These are phyloP conservation scores for Rugalucina vietnamica DNA, from an alignment of 2,888 invertebrate genomes.

Conservation along the genomic window DNA sequence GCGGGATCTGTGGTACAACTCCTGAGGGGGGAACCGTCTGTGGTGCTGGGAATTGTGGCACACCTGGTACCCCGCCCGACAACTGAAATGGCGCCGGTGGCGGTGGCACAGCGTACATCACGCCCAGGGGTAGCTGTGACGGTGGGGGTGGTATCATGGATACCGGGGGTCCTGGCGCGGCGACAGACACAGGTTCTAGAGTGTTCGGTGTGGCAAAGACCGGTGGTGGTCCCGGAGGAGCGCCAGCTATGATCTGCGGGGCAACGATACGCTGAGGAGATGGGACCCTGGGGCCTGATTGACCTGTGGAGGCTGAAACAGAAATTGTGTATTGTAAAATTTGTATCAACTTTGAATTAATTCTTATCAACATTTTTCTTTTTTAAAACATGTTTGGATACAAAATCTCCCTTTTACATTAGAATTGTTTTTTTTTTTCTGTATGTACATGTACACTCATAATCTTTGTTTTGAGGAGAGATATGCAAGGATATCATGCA, in stretches of 20 bases:
- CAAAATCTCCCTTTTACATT: too few species aligned
- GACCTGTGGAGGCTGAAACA: slow-evolving; percentile 44
- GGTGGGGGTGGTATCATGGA: slow-evolving; percentile 18
- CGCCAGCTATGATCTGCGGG: neutral
- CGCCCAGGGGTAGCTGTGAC: slow-evolving; percentile 46
- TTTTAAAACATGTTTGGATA: too few species aligned
- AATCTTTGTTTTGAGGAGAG: too few species aligned
- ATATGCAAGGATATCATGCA: too few species aligned
- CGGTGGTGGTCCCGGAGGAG: neutral
- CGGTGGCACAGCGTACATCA: slow-evolving; percentile 65
- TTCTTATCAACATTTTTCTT: too few species aligned
- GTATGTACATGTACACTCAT: too few species aligned
- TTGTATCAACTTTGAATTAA: too few species aligned
- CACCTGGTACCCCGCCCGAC: slow-evolving; percentile 20
- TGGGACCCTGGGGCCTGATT: slow-evolving; percentile 42
- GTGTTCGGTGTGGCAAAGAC: slow-evolving; percentile 27
- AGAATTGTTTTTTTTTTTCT: too few species aligned
- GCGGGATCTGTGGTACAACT: neutral
- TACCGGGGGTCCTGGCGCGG: slow-evolving; percentile 33
- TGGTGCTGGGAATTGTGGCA: slow-evolving; percentile 64
- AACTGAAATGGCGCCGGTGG: slow-evolving; percentile 63
- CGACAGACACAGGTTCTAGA: slow-evolving; percentile 17
- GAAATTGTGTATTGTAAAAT: slow-evolving; percentile 15
- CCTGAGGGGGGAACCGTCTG: slow-evolving; percentile 46
- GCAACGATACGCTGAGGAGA: neutral